Percentiles rank a stretch among this genome's conserved stretches.
Conservation (phyloP, 2,797 vertebrate genomes). For the Crypturellus tataupa region DNA sequence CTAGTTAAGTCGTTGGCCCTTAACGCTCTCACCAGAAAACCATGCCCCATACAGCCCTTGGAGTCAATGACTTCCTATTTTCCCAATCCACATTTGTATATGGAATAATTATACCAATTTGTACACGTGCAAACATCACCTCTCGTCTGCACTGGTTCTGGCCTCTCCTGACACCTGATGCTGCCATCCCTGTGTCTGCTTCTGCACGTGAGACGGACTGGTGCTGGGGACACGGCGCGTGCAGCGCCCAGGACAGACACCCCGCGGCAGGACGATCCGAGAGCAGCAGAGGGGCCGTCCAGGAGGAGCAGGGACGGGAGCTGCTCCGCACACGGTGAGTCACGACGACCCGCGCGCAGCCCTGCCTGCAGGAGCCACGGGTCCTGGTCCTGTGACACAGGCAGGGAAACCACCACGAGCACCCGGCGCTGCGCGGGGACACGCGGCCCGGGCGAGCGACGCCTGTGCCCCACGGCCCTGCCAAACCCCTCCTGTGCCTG, state of each 20-base stretch:
- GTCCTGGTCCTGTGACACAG: background rate
- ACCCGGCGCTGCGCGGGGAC: no score
- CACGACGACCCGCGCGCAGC: no score
- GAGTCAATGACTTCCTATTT: background rate
- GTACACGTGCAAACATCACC: background rate
- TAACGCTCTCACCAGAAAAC: background rate
- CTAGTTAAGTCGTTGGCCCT: background rate
- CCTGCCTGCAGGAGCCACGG: no score
- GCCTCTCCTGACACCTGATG: background rate
- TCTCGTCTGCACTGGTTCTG: background rate
- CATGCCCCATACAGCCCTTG: background rate
- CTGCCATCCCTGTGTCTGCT: background rate
- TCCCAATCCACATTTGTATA: background rate
- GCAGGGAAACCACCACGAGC: background rate
- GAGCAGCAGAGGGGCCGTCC: no score
- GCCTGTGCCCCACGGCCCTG: background rate
- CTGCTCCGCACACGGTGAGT: no score
- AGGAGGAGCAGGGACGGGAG: no score
- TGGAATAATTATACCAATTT: background rate
- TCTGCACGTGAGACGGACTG: background rate
- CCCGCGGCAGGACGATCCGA: no score
- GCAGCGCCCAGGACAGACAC: background rate
- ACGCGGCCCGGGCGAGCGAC: accelerated
- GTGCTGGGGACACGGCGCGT: background rate
- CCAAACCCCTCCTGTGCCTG: background rate